phyloP scores from a whole-genome alignment of 2,888 invertebrate genomes.

The Hirtodrosophila duncani region DNA sequence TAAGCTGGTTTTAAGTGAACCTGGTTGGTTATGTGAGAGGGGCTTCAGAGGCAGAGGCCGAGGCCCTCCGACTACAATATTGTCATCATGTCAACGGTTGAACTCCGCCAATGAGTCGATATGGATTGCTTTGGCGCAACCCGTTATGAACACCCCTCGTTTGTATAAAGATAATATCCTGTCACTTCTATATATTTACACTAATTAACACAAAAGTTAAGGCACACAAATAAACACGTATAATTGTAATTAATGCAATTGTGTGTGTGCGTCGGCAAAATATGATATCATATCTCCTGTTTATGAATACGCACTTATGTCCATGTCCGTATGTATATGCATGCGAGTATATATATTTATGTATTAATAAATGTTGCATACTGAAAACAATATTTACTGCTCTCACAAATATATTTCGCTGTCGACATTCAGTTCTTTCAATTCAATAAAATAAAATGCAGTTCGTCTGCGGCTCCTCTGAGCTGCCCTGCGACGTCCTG shows the following conservation, averaged over 20 bases:
- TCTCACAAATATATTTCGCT: slow-evolving; percentile 14
- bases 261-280: slow-evolving; percentile 7
- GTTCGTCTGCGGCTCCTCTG: too few relatives aligned
- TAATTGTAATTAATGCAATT: slow-evolving; percentile 57
- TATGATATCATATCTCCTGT: background rate
- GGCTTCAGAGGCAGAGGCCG: too few relatives aligned
- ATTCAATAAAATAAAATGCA: slow-evolving; percentile 51
- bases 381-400: slow-evolving; percentile 25
- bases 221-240: slow-evolving; percentile 47
- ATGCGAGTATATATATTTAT: slow-evolving; percentile 1
- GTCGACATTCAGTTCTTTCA: slow-evolving; percentile 30
- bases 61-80: too few relatives aligned
- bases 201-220: slow-evolving; percentile 51
- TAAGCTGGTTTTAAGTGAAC: too few relatives aligned
- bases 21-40: too few relatives aligned
- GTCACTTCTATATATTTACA: slow-evolving; percentile 43
- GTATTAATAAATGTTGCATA: slow-evolving; percentile 37
- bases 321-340: background rate
- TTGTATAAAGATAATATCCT: too few relatives aligned
- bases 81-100: too few relatives aligned
- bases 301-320: too few relatives aligned
- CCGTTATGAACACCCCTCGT: too few relatives aligned
- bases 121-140: too few relatives aligned
- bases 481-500: too few relatives aligned
- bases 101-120: too few relatives aligned